Percentiles rank a stretch among this genome's conserved stretches.
Evolutionary conservation across 2,797 vertebrate genomes (phyloP).

Genomic region (Meriones psammophilus): DNA sequence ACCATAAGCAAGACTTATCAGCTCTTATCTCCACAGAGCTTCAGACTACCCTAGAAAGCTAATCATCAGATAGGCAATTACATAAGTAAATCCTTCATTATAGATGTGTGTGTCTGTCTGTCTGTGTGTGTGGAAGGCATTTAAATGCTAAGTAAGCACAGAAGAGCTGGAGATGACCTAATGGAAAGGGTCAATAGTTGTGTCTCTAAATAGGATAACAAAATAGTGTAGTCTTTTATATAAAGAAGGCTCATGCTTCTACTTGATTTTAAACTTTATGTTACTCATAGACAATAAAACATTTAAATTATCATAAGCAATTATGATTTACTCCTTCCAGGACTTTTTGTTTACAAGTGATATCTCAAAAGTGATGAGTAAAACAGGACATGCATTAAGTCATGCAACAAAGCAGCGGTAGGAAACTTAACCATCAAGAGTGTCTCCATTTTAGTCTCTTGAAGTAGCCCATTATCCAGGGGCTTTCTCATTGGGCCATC

Average conservation of each 20-base stretch:
- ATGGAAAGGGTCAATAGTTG: not conserved
- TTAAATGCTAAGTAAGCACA: not conserved
- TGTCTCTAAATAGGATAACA: not conserved
- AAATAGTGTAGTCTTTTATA: not conserved
- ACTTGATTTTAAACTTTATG: not conserved
- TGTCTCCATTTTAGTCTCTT: not conserved
- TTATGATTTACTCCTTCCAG: not conserved
- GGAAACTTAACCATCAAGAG: not conserved
- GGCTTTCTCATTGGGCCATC: not conserved
- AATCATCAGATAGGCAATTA: not conserved
- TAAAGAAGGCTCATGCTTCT: not conserved
- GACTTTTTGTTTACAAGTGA: slow-evolving; percentile 2
- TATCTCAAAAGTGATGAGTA: not conserved
- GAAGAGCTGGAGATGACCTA: not conserved
- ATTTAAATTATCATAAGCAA: not conserved
- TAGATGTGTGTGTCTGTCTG: not conserved
- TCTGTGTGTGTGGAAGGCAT: not conserved
- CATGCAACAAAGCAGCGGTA: not conserved
- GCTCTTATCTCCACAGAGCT: not conserved
- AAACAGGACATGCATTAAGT: not conserved
- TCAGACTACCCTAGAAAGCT: not conserved
- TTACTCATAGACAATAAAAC: not conserved
- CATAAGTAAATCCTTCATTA: not conserved
- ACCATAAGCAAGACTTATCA: not conserved
- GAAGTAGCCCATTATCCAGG: not conserved